phyloP scores from a whole-genome alignment of 2,888 invertebrate species.

The Cerceris ruficornis region DNA sequence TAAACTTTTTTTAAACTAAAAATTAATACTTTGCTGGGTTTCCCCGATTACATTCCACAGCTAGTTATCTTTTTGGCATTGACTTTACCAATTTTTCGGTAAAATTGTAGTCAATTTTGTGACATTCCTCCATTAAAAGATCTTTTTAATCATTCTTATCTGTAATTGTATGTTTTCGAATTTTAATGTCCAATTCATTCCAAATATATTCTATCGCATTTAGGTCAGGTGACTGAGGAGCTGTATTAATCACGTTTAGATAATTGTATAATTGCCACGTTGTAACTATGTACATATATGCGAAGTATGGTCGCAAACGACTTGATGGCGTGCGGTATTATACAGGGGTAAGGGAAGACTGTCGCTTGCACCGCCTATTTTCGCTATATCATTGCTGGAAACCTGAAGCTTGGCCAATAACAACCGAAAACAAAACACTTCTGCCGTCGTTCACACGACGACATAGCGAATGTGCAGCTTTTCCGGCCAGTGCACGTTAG shows the following conservation, averaged over 20 bases:
- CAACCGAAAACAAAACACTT: too few species aligned
- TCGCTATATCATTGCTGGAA: too few species aligned
- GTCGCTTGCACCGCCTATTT: too few species aligned
- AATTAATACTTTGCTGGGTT: not conserved
- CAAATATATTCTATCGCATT: conserved; percentile 13
- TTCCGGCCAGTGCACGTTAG: too few species aligned
- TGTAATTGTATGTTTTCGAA: conserved; percentile 11
- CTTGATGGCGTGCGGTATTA: too few species aligned
- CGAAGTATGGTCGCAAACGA: too few species aligned
- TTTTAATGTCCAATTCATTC: conserved; percentile 9
- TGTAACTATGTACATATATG: not conserved
- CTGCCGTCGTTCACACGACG: too few species aligned
- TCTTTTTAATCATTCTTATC: conserved; percentile 2
- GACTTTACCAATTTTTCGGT: conserved; percentile 5
- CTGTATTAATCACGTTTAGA: conserved; percentile 4
- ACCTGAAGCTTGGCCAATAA: too few species aligned
- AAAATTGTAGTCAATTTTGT: conserved; percentile 5
- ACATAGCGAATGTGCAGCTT: too few species aligned
- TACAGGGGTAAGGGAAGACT: too few species aligned
- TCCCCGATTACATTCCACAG: conserved; percentile 3
- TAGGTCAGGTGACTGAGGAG: conserved; percentile 2
- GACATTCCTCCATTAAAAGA: not conserved
- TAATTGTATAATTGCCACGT: conserved; percentile 19
- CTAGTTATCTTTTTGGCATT: conserved; percentile 5
- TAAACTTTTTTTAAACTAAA: not conserved